These are phyloP conservation scores for Bufo bufo DNA, from an alignment of 2,113 vertebrate species.

Conservation along the genomic window DNA sequence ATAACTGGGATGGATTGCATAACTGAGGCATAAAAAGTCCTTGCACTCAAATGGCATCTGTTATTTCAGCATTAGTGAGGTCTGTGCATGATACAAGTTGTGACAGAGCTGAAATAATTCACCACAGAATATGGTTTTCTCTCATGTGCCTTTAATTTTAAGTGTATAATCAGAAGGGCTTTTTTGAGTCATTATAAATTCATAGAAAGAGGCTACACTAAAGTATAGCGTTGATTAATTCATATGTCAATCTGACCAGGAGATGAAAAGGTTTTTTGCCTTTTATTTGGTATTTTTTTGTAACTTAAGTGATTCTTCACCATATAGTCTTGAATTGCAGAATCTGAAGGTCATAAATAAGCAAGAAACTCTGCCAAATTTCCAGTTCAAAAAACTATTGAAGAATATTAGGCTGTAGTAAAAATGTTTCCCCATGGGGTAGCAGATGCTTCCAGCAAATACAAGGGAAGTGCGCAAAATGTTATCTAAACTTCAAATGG, in stretches of 20 bases:
- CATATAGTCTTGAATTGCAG: slow-evolving; percentile 6
- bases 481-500: slow-evolving; percentile 15
- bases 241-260: slow-evolving; percentile 36
- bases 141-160: slow-evolving; percentile 2
- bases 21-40: neutral
- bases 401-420: slow-evolving; percentile 16
- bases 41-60: neutral
- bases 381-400: slow-evolving; percentile 21
- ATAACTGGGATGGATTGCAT: neutral
- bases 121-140: neutral
- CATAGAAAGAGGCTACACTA: slow-evolving; percentile 27
- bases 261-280: slow-evolving; percentile 35
- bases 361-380: slow-evolving; percentile 1
- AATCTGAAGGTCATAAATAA: slow-evolving; percentile 42
- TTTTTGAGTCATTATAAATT: slow-evolving; percentile 16
- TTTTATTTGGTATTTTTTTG: slow-evolving; percentile 42
- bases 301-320: slow-evolving; percentile 5
- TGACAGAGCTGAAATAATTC: neutral
- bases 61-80: neutral
- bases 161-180: slow-evolving; percentile 2
- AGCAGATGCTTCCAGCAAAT: slow-evolving; percentile 31
- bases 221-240: slow-evolving; percentile 24
- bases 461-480: slow-evolving; percentile 23
- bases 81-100: neutral
- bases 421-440: slow-evolving; percentile 33